Evolutionary conservation across 2,888 invertebrate species (phyloP).

Genomic region (Cryptocephalus moraei): DNA sequence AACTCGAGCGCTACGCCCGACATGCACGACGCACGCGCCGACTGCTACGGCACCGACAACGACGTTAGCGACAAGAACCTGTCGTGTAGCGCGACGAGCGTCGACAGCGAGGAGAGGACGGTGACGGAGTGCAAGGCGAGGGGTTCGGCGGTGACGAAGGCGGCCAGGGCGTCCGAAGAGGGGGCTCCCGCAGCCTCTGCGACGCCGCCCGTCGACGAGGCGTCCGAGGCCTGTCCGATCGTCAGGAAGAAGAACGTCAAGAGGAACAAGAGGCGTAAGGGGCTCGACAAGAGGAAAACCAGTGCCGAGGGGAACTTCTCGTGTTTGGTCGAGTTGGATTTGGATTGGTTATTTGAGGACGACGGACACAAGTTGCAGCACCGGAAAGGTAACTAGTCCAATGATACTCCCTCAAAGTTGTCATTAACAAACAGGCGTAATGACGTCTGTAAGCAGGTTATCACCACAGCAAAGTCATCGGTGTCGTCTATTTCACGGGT

Average conservation of each 20-base stretch:
- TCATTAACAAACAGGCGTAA: too few species aligned
- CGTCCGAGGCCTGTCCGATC: constrained; percentile 6
- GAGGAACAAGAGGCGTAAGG: constrained; percentile 24
- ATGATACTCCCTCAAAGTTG: too few species aligned
- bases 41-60: constrained; percentile 32
- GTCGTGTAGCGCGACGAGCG: constrained; percentile 33
- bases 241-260: constrained; percentile 24
- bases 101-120: constrained; percentile 28
- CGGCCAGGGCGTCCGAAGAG: background rate
- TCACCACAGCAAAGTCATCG: too few species aligned
- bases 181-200: background rate
- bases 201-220: background rate
- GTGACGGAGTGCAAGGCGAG: background rate
- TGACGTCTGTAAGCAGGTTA: too few species aligned
- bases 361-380: constrained; percentile 23
- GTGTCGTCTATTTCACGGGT: too few species aligned
- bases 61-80: constrained; percentile 33
- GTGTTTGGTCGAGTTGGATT: constrained; percentile 45
- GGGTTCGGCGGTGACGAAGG: background rate
- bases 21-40: constrained; percentile 38
- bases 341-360: constrained; percentile 54
- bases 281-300: constrained; percentile 17
- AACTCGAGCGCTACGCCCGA: constrained; percentile 39
- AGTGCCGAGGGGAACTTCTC: constrained; percentile 29
- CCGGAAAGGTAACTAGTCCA: constrained; percentile 18